These are phyloP conservation scores for Anaspis maculata DNA, from an alignment of 2,888 invertebrate genomes.

Conservation along the genomic window DNA sequence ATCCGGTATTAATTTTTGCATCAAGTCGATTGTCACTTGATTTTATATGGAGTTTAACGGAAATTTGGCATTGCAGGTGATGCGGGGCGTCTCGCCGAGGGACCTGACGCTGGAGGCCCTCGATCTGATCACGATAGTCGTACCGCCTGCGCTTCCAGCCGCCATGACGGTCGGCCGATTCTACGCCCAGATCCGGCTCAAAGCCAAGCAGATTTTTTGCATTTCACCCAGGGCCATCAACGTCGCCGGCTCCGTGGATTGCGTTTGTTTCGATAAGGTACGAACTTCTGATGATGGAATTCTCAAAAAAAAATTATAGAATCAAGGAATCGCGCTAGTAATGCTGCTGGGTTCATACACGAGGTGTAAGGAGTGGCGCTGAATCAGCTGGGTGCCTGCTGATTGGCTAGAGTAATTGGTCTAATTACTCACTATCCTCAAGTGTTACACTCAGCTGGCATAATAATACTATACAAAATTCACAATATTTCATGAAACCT, in stretches of 20 bases:
- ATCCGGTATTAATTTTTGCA: slow-evolving; percentile 1
- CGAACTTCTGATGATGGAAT: too few relatives aligned
- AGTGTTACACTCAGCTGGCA: too few relatives aligned
- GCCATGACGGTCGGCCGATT: slow-evolving; percentile 94
- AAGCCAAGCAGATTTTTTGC: slow-evolving; percentile 73
- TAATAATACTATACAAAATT: too few relatives aligned
- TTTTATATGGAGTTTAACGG: too few relatives aligned
- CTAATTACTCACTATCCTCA: too few relatives aligned
- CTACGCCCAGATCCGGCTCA: slow-evolving; percentile 79
- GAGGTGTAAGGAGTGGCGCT: too few relatives aligned
- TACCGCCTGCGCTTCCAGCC: slow-evolving; percentile 91
- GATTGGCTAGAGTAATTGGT: too few relatives aligned
- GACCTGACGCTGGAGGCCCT: slow-evolving; percentile 71
- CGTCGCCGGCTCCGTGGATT: slow-evolving; percentile 82
- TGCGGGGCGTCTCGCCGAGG: slow-evolving; percentile 50
- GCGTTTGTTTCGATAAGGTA: slow-evolving; percentile 90
- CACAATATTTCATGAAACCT: too few relatives aligned
- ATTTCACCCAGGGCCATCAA: slow-evolving; percentile 91
- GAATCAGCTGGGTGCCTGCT: too few relatives aligned
- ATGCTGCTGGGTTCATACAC: too few relatives aligned
- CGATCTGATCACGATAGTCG: slow-evolving; percentile 90
- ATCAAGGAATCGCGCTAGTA: too few relatives aligned
- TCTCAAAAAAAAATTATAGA: too few relatives aligned
- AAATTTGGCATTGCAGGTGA: slow-evolving; percentile 51
- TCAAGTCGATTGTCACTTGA: slow-evolving; percentile 16